A percentile compares a stretch with the other conserved stretches of the same genome.
These are phyloP conservation scores for Altica lythri DNA, from an alignment of 2,888 invertebrate genomes.

Conservation along the genomic window DNA sequence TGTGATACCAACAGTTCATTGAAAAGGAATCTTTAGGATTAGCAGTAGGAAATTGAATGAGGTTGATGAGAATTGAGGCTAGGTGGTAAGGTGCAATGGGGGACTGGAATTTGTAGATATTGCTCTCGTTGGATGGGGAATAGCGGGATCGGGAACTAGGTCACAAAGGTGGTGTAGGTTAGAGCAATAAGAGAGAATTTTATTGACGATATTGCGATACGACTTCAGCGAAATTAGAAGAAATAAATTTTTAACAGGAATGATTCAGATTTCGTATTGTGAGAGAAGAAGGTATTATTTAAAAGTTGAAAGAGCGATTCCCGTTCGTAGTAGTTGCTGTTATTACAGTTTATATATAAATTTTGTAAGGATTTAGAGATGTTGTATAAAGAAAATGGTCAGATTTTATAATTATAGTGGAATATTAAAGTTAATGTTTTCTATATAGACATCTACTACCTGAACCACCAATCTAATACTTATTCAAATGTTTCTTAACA, in stretches of 20 bases:
- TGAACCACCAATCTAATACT: no score
- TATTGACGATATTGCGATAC: constrained; percentile 6
- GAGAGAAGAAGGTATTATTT: no score
- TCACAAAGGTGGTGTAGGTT: constrained; percentile 9
- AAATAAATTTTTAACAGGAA: background rate
- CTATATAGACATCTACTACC: no score
- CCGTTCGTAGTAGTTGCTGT: no score
- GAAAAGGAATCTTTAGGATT: constrained; percentile 27
- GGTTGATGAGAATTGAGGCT: constrained; percentile 18
- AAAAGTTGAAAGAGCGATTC: no score
- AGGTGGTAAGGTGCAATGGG: background rate
- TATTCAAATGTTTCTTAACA: no score
- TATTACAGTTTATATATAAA: no score
- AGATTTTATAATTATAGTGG: no score
- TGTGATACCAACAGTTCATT: constrained; percentile 23
- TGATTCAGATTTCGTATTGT: constrained; percentile 2
- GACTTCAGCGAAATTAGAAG: background rate
- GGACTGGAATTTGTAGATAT: constrained; percentile 1
- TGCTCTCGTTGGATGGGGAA: constrained; percentile 2
- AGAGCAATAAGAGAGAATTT: constrained; percentile 9
- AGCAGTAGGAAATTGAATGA: constrained; percentile 26
- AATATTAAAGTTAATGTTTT: no score
- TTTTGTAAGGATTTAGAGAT: no score
- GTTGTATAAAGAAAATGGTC: no score
- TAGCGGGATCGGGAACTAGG: constrained; percentile 3